Conservation (phyloP, 2,888 invertebrate species). For the Tipula confusa region DNA sequence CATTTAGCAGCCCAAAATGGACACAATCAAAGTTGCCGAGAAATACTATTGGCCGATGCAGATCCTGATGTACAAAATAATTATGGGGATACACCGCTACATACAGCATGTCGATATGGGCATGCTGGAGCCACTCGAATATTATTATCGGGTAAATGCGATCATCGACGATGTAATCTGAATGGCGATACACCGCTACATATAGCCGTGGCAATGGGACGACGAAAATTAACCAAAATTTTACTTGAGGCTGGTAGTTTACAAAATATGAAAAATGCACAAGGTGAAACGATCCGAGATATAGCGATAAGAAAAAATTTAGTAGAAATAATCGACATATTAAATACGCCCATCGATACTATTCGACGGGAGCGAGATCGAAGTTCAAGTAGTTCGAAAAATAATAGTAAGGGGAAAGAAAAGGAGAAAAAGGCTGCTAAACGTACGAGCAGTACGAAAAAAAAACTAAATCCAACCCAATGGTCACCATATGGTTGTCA, state of each 20-base stretch:
- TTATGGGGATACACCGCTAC: conserved; percentile 91
- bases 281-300: conserved; percentile 78
- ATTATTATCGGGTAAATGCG: conserved; percentile 82
- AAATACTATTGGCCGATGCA: conserved; percentile 80
- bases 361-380: conserved; percentile 42
- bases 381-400: conserved; percentile 37
- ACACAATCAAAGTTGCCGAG: conserved; percentile 90
- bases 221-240: conserved; percentile 84
- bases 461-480: conserved; percentile 52
- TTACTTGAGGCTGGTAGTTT: conserved; percentile 83
- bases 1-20: conserved; percentile 95
- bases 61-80: conserved; percentile 88
- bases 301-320: conserved; percentile 85
- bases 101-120: conserved; percentile 92
- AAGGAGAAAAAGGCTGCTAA: conserved; percentile 54
- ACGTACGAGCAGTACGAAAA: conserved; percentile 47
- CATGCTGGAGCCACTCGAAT: conserved; percentile 95
- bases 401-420: conserved; percentile 45
- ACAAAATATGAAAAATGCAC: conserved; percentile 53
- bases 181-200: conserved; percentile 94
- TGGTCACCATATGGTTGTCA: conserved; percentile 93
- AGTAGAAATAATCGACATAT: conserved; percentile 75
- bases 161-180: conserved; percentile 86
- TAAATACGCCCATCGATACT: conserved; percentile 55
- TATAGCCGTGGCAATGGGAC: conserved; percentile 90